Conservation (phyloP, 2,888 invertebrate species). For the Pollenia angustigena region DNA sequence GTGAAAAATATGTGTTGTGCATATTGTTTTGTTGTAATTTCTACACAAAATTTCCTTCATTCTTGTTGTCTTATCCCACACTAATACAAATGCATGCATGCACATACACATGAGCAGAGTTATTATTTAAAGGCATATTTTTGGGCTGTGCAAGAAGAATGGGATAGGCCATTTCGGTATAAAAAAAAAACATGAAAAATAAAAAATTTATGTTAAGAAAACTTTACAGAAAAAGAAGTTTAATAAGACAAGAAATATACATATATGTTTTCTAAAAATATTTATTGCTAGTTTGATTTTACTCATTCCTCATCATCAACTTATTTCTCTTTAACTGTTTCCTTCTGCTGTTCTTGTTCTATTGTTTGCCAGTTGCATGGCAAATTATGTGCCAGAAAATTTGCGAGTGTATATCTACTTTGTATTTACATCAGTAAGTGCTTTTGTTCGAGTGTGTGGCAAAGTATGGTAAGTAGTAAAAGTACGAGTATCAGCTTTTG, state of each 20-base stretch:
- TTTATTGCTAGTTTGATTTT: not conserved
- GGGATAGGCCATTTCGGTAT: not conserved
- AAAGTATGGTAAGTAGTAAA: conserved; percentile 25
- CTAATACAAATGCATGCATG: not conserved
- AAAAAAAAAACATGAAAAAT: too few relatives aligned
- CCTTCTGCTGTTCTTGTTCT: not conserved
- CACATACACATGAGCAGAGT: not conserved
- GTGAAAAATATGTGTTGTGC: conserved; percentile 12
- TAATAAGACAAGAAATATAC: too few relatives aligned
- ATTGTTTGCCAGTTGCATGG: conserved; percentile 20
- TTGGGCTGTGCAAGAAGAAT: not conserved
- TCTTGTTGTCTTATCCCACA: not conserved
- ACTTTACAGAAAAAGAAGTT: too few relatives aligned
- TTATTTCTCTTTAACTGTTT: not conserved
- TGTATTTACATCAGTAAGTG: conserved; percentile 42
- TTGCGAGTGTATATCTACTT: not conserved
- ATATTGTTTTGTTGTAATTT: conserved; percentile 43
- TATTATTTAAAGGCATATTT: conserved; percentile 41
- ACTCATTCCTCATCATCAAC: not conserved
- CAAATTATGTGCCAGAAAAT: conserved; percentile 50
- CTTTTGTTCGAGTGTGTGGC: conserved; percentile 48
- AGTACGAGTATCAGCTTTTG: conserved; percentile 48
- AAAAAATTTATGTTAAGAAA: too few relatives aligned
- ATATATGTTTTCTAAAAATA: too few relatives aligned
- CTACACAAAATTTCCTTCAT: not conserved